phyloP scores from a whole-genome alignment of 2,113 vertebrate genomes.

The Columba janthina region DNA sequence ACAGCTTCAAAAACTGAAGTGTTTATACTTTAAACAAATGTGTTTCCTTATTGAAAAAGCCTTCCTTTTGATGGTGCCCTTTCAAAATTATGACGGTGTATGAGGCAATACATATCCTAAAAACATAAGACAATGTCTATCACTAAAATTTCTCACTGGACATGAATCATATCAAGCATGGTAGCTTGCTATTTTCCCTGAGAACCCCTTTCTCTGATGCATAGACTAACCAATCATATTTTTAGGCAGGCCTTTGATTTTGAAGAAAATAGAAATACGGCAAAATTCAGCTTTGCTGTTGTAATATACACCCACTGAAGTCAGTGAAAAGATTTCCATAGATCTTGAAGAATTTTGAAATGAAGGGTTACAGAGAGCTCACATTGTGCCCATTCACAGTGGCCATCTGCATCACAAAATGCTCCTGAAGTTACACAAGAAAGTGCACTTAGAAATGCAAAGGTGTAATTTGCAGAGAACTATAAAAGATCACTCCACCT shows the following conservation, averaged over 20 bases:
- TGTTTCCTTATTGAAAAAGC: neutral
- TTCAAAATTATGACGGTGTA: neutral
- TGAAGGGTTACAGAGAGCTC: neutral
- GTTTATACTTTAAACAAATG: neutral
- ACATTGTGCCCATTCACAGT: rapidly evolving
- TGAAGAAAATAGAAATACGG: neutral
- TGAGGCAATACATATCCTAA: neutral
- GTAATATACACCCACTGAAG: neutral
- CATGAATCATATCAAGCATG: rapidly evolving
- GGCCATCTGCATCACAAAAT: rapidly evolving
- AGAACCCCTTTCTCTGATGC: neutral
- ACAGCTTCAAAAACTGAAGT: neutral
- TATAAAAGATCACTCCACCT: neutral
- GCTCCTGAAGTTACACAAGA: neutral
- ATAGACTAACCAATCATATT: neutral
- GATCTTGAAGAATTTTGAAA: neutral
- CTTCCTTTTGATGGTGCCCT: neutral
- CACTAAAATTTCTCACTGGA: neutral
- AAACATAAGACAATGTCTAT: neutral
- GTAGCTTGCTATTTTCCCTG: neutral
- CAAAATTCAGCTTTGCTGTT: neutral
- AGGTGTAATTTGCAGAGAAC: neutral
- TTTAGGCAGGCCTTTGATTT: neutral
- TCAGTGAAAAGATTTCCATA: neutral
- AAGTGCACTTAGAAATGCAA: neutral